phyloP scores from a whole-genome alignment of 2,888 invertebrate genomes.

The Leptopterna dolabrata region DNA sequence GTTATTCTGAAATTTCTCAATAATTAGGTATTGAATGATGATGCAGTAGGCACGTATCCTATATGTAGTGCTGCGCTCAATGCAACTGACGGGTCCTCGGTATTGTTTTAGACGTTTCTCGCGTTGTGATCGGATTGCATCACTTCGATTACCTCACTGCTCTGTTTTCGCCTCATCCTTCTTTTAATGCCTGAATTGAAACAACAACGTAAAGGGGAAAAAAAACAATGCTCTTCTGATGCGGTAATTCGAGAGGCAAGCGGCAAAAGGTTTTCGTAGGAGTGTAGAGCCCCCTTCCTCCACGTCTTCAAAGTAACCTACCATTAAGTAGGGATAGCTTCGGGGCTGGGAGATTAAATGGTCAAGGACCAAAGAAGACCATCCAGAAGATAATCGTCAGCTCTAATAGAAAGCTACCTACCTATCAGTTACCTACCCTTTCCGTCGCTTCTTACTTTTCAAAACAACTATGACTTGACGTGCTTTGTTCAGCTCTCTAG shows the following conservation, averaged over 20 bases:
- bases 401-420: constrained; percentile 46
- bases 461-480: not conserved
- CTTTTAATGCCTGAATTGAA: constrained; percentile 7
- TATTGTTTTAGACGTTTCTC: not conserved
- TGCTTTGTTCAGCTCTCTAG: not conserved
- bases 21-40: too few species aligned
- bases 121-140: not conserved
- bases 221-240: not conserved
- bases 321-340: constrained; percentile 23
- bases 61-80: too few species aligned
- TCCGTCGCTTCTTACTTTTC: not conserved
- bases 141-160: constrained; percentile 18
- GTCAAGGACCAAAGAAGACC: constrained; percentile 47
- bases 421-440: constrained; percentile 31
- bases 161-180: constrained; percentile 10
- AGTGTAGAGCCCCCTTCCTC: not conserved
- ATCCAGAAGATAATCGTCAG: constrained; percentile 38
- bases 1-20: too few species aligned
- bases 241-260: constrained; percentile 19
- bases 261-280: constrained; percentile 35
- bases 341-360: constrained; percentile 44
- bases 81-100: too few species aligned
- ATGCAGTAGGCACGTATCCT: too few species aligned
- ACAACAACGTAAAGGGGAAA: not conserved
- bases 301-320: constrained; percentile 30